Base-by-base conservation (phyloP, 2,888 invertebrate species). In the Himalopsyche tibetana region DNA sequence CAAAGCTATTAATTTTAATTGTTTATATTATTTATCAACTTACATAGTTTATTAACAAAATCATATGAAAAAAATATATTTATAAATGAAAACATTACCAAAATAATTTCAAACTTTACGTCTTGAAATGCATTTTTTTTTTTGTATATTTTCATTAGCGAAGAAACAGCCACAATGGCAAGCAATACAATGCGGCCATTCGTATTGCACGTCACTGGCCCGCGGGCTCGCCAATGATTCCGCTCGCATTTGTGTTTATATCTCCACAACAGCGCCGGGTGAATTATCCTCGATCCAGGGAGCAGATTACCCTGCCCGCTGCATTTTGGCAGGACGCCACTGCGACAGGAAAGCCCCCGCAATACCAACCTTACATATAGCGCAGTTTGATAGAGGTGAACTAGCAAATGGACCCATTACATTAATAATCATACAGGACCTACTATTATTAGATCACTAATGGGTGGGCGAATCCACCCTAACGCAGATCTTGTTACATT, bases 231-330 rank as follows among this genome's bases (percentile, higher is more conserved):
- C 42, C 45, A 42, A 80, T 45, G 51, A 45, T 80, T 80, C 42
- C 42, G 28, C 42, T 80, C 51, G 80, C 51, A 80, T 80, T 80
- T 80, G 80, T 63, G 80, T 84, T 84, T 80, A 80, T 55, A 56
- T 69, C 56, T 81, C 51, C 80, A 80, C 80, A 84, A 45, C 63
- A 56, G 55, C 38, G 82, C 28, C 82, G 82, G 38, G 83, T 88
- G 88, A 88, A 85, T 88, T 87, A 88, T 88, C 88, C 84, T 82
- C 80, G 88, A 88, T 88, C 80, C 85, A 82, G 83, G 82, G 84
- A 55, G 84, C 87, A 85, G 88, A 88, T 88, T 88, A 88, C 85
- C 84, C 88, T 83, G 83, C 45, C 84, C 82, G 88, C 80, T 82
- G 85, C 86, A 85, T 88, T 87, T 85, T 88, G 88, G 88, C 88